Evolutionary conservation across 1,140 invertebrate genomes (phyloP), one percentile per base, ranked within the genome.

Genomic region (Lepidotrigona ventralis): DNA sequence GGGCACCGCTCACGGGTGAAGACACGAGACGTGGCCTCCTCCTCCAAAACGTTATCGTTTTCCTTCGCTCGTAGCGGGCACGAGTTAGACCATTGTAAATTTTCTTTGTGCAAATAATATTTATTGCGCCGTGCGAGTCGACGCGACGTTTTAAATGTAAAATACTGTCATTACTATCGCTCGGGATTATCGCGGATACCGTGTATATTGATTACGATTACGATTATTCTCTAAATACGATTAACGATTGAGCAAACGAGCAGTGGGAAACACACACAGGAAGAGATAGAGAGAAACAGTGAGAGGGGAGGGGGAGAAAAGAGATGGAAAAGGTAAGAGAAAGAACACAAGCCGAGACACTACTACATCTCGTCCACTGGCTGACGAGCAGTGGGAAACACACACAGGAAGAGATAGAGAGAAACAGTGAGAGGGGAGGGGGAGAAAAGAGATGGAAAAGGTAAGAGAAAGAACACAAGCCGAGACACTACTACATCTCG

Each of bases 181-280:
- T 93, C 92, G 91, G 39, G 92, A 91, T 91, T 93, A 93, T 91
- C 87, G 91, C 91, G 91, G 91, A 89, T 88, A 92, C 88, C 93
- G 91, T 94, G 93, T 94, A 93, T 93, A 94, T 94, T 94, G 88
- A 93, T 90, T 92, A 92, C 91, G 90, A 93, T 90, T 91, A 91
- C 80, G 79, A 89, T 90, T 90, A 90, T 89, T 85, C 63, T 81
- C 75, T 86, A n/a, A n/a, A 90, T 87, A 87, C 76, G 29, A 81
- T 83, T 71, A 72, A 75, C 60, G 66, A 19, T 29, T 19, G 53
- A 23, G 56, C 29, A 54, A 79, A 83, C 58, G 63, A 46, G 39
- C 33, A 73, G 29, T 21, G 58, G 60, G 66, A 73, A 46, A 23
- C 2, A 12, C 39, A 46, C 8, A 46, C 39, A 1, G 8, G 8